These are phyloP conservation scores for Colletes gigas DNA, from an alignment of 1,140 invertebrate genomes.

Conservation along the genomic window DNA sequence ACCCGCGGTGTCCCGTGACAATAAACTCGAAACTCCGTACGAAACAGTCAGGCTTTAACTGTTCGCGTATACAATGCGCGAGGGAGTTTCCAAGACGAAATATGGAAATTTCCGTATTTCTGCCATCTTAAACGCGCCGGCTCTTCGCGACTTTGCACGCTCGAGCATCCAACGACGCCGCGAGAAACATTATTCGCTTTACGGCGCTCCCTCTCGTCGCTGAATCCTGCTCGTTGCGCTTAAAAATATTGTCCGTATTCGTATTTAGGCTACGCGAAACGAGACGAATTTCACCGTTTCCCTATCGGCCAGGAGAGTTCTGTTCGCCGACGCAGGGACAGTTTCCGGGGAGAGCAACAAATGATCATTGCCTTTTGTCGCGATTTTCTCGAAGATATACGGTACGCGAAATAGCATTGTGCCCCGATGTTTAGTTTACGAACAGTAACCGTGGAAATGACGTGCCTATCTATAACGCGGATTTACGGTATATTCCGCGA, in stretches of 20 bases:
- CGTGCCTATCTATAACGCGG: too few relatives aligned
- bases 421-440: too few relatives aligned
- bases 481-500: too few relatives aligned
- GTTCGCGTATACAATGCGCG: constrained; percentile 26
- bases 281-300: background rate
- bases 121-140: background rate
- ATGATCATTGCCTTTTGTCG: too few relatives aligned
- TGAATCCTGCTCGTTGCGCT: background rate
- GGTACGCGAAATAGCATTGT: too few relatives aligned
- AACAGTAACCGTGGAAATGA: too few relatives aligned
- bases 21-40: constrained; percentile 52
- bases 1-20: constrained; percentile 23
- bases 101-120: constrained; percentile 41
- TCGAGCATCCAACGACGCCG: background rate
- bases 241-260: background rate
- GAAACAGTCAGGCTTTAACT: constrained; percentile 35
- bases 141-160: background rate
- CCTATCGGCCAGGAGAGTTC: too few relatives aligned
- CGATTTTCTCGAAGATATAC: too few relatives aligned
- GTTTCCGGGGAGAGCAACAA: too few relatives aligned
- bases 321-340: too few relatives aligned
- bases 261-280: background rate
- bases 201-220: background rate
- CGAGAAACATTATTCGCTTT: background rate
- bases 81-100: constrained; percentile 28